Evolutionary conservation across 2,797 vertebrate genomes (phyloP), one percentile per base, ranked within the genome.

Genomic region (Sebastes paucispinis): DNA sequence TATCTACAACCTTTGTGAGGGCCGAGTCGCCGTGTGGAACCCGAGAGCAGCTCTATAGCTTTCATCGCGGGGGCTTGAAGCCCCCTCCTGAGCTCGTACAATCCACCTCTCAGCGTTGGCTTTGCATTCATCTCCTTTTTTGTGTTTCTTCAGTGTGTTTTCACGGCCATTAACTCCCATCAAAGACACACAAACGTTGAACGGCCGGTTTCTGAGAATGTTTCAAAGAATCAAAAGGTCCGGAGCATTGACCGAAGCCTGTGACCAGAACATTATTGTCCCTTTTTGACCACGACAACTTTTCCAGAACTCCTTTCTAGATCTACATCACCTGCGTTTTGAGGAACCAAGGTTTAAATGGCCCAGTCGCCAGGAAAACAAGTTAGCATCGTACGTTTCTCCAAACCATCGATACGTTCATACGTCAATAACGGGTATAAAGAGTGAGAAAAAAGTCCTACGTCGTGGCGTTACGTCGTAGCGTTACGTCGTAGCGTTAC

Each of bases 1-100:
- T 82, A 82, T 76, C 87, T 79, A 0, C 43, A 80, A 65, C 75
- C 85, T 86, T 84, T 88, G 79, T 78, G 71, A 47, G 29, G 75
- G 36, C 34, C 47, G 77, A 60, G 20, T 43, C 75, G 9, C 43
- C 22, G 47, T 22, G 8, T 77, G 87, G 85, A 89, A 88, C 80
- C 85, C 31, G 73, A 89, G 81, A 81, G 57, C 59, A 1, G 55
- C 75, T 78, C 79, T 58, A 22, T 65, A 73, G 75, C 78, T 73
- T 71, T 77, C 65, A 69, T 78, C 20, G 27, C 6, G 1, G 31
- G 43, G 60, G 12, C 59, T 34, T 25, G 36, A 69, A 81, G 69
- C 52, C 60, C 57, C 63, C 72, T 75, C 75, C 77, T 39, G 79
- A 67, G 73, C 32, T 9, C 14, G 5, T 0, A 47, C 60, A 31